Conservation (phyloP, 2,888 invertebrate genomes). For the Sussaba pulchella region DNA sequence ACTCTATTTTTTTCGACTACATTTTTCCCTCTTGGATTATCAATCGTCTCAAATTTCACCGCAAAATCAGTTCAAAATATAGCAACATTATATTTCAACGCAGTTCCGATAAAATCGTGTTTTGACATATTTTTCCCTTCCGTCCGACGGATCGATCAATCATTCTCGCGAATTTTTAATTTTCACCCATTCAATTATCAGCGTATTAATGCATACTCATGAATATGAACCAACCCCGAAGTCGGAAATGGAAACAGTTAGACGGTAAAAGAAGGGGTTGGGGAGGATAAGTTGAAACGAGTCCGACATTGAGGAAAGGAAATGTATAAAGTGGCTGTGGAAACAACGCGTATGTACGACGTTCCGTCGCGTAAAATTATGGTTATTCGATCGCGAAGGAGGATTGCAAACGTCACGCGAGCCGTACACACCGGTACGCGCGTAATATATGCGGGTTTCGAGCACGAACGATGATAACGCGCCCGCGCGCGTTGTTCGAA, state of each 20-base stretch:
- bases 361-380: conserved; percentile 57
- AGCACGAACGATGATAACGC: background rate
- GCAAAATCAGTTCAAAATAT: too few species aligned
- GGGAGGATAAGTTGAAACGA: background rate
- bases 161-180: conserved; percentile 18
- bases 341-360: conserved; percentile 31
- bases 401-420: conserved; percentile 55
- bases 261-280: too few species aligned
- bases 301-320: background rate
- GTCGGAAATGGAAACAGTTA: background rate
- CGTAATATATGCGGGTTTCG: conserved; percentile 5
- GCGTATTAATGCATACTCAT: conserved; percentile 51
- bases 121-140: background rate
- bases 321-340: conserved; percentile 1
- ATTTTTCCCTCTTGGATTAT: too few species aligned
- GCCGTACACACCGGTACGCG: conserved; percentile 27
- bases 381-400: conserved; percentile 60
- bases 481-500: conserved; percentile 11
- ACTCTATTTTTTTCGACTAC: too few species aligned
- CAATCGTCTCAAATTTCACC: too few species aligned
- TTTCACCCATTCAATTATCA: too few species aligned
- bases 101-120: background rate
- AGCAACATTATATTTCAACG: background rate
- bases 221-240: conserved; percentile 45
- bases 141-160: conserved; percentile 26